A percentile compares a stretch with the other conserved stretches of the same genome.
phyloP scores from a whole-genome alignment of 2,797 vertebrate species.

The Hapalemur alaotrensis region DNA sequence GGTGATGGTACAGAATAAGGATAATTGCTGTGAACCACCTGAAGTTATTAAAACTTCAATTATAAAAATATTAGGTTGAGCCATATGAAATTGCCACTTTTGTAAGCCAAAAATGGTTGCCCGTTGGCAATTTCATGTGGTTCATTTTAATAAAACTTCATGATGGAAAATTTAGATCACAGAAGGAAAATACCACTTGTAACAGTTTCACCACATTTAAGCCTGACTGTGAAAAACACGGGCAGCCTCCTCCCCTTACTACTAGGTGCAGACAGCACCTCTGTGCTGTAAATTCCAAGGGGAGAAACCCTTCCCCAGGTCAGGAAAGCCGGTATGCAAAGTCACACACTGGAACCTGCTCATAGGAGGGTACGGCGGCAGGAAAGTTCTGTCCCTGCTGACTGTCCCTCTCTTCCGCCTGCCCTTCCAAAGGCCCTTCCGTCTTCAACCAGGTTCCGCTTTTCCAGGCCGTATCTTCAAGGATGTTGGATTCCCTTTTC shows the following conservation, averaged over 20 bases:
- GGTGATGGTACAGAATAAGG: not conserved
- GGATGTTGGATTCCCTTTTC: not conserved
- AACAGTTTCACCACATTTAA: not conserved
- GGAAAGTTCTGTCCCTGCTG: too few relatives aligned
- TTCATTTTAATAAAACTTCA: not conserved
- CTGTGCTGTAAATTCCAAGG: not conserved
- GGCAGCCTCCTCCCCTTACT: not conserved
- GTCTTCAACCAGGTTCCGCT: not conserved
- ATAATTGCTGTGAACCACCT: not conserved
- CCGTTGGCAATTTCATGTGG: not conserved
- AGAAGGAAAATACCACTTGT: not conserved
- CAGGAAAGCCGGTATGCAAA: not conserved
- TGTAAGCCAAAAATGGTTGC: not conserved
- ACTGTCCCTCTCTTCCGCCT: not conserved
- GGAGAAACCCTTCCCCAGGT: not conserved
- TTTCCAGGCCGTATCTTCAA: not conserved
- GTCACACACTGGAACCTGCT: rapidly evolving
- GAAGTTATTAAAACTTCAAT: not conserved
- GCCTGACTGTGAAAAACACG: not conserved
- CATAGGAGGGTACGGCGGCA: rapidly evolving
- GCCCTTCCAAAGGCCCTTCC: not conserved
- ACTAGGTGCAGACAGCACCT: not conserved
- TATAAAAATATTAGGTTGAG: not conserved
- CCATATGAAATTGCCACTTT: not conserved
- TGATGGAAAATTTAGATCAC: not conserved